A percentile compares a stretch with the other conserved stretches of the same genome.
Evolutionary conservation across 2,888 invertebrate species (phyloP).

Genomic region (Ryuthela nishihirai): DNA sequence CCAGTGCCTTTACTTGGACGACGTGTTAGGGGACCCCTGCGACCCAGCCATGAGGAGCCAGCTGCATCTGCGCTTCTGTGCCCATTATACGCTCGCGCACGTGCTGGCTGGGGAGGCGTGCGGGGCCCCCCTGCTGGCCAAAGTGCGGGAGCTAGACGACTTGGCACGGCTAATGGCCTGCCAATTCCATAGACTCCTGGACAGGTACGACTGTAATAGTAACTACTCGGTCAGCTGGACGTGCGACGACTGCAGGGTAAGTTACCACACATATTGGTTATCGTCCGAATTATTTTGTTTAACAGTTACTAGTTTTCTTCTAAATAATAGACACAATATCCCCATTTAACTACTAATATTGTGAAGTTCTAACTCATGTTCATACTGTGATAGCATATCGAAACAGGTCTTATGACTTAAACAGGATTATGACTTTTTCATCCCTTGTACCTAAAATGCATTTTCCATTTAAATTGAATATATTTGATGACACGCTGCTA

Average conservation of each 20-base stretch:
- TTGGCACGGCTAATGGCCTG: conserved; percentile 13
- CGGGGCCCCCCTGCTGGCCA: conserved; percentile 8
- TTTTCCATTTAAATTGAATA: too few relatives aligned
- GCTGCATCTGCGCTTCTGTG: conserved; percentile 40
- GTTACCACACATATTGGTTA: too few relatives aligned
- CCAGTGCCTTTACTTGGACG: conserved; percentile 40
- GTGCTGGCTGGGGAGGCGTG: conserved; percentile 16
- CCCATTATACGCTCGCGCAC: conserved; percentile 33
- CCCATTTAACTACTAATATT: too few relatives aligned
- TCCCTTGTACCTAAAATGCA: too few relatives aligned
- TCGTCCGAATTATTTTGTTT: too few relatives aligned
- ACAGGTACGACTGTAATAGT: conserved; percentile 44
- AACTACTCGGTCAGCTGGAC: conserved; percentile 43
- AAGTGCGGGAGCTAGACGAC: conserved; percentile 16
- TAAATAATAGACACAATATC: too few relatives aligned
- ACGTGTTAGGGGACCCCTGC: conserved; percentile 18
- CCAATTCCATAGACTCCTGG: conserved; percentile 34
- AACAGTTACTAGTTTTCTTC: too few relatives aligned
- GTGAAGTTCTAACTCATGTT: too few relatives aligned
- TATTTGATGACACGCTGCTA: too few relatives aligned
- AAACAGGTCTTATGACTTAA: too few relatives aligned
- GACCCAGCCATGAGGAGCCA: conserved; percentile 8
- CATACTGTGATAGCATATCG: too few relatives aligned
- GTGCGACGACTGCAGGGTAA: conserved; percentile 44
- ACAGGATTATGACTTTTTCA: too few relatives aligned